Percentiles rank a stretch among this genome's conserved stretches.
Conservation (phyloP, 1,140 invertebrate genomes). For the Zaprionus capensis region DNA sequence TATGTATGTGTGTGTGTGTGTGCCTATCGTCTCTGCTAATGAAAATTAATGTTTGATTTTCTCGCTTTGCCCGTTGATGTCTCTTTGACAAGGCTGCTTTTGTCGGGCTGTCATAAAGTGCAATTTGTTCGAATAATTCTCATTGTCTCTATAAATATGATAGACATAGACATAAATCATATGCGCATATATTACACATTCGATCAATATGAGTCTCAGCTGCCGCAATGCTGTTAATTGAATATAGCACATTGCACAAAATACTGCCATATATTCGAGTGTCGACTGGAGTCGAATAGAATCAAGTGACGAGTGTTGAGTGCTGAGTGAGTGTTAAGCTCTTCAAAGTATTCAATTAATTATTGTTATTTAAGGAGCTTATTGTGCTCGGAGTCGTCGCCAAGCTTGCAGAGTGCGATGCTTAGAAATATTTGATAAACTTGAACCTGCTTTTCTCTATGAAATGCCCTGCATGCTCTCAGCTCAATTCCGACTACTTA, state of each 20-base stretch:
- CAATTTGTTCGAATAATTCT: constrained; percentile 22
- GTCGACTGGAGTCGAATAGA: background rate
- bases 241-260: constrained; percentile 27
- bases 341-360: constrained; percentile 53
- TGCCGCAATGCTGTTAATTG: constrained; percentile 53
- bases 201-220: constrained; percentile 14
- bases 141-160: constrained; percentile 33
- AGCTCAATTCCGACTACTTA: constrained; percentile 34
- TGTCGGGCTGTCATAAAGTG: constrained; percentile 36
- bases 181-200: background rate
- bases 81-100: constrained; percentile 10
- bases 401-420: background rate
- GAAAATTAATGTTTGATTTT: constrained; percentile 68
- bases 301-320: background rate
- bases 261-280: background rate
- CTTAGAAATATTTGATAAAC: background rate
- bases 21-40: constrained; percentile 45
- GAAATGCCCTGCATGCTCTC: constrained; percentile 1
- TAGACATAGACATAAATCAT: background rate
- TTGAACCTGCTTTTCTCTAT: background rate
- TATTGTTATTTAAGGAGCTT: constrained; percentile 23
- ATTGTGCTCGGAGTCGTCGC: background rate
- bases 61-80: constrained; percentile 14
- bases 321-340: constrained; percentile 48
- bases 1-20: constrained; percentile 3